These are phyloP conservation scores for Emys orbicularis DNA, from an alignment of 2,797 vertebrate genomes.

Conservation along the genomic window DNA sequence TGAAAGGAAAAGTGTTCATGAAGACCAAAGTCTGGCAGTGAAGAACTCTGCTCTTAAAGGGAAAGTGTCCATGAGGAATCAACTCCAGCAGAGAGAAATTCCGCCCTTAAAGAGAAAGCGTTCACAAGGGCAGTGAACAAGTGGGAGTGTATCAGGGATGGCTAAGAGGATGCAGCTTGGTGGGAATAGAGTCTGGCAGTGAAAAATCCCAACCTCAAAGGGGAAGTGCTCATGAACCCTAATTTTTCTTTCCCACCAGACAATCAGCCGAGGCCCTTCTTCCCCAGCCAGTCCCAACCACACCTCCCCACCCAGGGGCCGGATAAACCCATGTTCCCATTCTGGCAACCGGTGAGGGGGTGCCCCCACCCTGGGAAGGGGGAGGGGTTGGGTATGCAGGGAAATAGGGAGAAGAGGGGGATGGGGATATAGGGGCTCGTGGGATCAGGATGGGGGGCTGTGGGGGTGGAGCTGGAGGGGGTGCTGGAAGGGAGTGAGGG, in stretches of 20 bases:
- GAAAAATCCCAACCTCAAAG: too few relatives aligned
- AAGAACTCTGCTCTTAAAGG: not conserved
- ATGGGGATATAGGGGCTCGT: too few relatives aligned
- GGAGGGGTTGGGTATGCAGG: not conserved
- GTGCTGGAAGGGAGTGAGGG: too few relatives aligned
- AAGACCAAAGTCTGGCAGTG: not conserved
- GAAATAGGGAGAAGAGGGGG: not conserved
- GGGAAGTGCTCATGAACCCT: not conserved
- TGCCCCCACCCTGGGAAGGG: not conserved
- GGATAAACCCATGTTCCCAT: not conserved
- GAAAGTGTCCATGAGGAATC: not conserved
- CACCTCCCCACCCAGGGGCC: not conserved
- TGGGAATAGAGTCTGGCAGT: too few relatives aligned
- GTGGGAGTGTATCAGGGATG: too few relatives aligned
- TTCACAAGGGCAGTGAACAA: too few relatives aligned
- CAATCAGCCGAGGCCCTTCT: not conserved
- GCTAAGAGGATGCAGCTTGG: too few relatives aligned
- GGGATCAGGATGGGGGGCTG: too few relatives aligned
- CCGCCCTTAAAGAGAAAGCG: not conserved
- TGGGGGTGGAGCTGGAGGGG: too few relatives aligned
- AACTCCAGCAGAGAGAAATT: not conserved
- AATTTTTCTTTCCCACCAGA: not conserved
- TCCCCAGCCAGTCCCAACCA: not conserved
- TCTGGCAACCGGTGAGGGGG: not conserved
- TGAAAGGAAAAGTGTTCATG: not conserved